A percentile compares a stretch with the other conserved stretches of the same genome.
Evolutionary conservation across 2,888 invertebrate genomes (phyloP).

Genomic region (Agonopterix arenella): DNA sequence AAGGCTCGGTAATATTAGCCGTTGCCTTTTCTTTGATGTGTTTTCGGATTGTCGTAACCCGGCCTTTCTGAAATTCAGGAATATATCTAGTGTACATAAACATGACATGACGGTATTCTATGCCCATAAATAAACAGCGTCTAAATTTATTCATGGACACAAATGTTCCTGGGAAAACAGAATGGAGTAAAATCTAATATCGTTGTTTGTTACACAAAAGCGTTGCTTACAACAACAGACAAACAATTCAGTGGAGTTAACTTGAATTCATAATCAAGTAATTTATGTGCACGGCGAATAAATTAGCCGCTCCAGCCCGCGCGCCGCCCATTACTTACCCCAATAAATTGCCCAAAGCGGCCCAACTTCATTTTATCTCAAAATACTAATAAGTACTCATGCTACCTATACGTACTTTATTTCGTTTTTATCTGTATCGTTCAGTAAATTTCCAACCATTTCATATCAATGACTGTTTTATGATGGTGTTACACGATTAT

Average conservation of each 20-base stretch:
- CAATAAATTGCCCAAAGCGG: constrained; percentile 76
- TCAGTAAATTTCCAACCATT: constrained; percentile 45
- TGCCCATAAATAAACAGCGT: not conserved
- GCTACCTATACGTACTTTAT: constrained; percentile 51
- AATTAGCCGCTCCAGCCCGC: constrained; percentile 73
- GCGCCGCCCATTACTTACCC: constrained; percentile 75
- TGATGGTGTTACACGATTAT: constrained; percentile 58
- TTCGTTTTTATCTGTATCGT: constrained; percentile 36
- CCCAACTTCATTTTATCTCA: constrained; percentile 75
- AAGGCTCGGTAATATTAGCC: constrained; percentile 11
- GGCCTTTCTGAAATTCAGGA: too few species aligned
- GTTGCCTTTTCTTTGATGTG: constrained; percentile 11
- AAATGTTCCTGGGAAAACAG: constrained; percentile 34
- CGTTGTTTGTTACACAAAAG: constrained; percentile 68
- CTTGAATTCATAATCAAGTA: constrained; percentile 77
- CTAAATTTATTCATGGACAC: constrained; percentile 28
- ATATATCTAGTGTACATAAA: not conserved
- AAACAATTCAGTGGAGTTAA: constrained; percentile 72
- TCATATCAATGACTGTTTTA: constrained; percentile 50
- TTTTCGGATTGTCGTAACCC: not conserved
- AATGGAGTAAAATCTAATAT: constrained; percentile 58
- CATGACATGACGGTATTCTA: not conserved
- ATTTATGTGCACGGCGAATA: constrained; percentile 78
- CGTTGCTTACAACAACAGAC: constrained; percentile 69
- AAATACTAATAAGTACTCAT: constrained; percentile 73